Percentiles rank a stretch among this genome's conserved stretches.
These are phyloP conservation scores for Nineta flava DNA, from an alignment of 2,888 invertebrate species.

Conservation along the genomic window DNA sequence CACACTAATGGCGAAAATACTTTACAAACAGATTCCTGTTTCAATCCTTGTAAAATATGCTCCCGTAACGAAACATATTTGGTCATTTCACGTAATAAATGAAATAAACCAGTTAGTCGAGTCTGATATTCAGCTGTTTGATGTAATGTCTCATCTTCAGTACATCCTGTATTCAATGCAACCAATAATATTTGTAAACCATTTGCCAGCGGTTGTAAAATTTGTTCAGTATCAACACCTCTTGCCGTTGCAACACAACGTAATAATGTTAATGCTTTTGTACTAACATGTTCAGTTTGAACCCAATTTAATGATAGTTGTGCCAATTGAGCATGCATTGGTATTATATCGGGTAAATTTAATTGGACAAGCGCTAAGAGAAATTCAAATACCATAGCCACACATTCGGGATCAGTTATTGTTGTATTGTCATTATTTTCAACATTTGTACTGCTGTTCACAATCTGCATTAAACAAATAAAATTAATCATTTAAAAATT, in stretches of 20 bases:
- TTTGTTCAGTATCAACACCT: conserved; percentile 13
- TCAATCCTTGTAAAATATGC: conserved; percentile 26
- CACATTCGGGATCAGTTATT: conserved; percentile 28
- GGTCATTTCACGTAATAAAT: conserved; percentile 30
- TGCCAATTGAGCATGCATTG: conserved; percentile 27
- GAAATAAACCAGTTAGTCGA: conserved; percentile 29
- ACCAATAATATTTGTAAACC: conserved; percentile 29
- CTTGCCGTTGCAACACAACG: conserved; percentile 26
- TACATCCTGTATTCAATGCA: conserved; percentile 21
- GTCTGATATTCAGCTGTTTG: conserved; percentile 21
- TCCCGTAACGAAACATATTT: conserved; percentile 20
- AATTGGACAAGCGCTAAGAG: conserved; percentile 29
- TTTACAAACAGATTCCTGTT: conserved; percentile 23
- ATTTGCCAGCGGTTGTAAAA: conserved; percentile 21
- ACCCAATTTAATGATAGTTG: conserved; percentile 32
- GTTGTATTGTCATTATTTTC: conserved; percentile 16
- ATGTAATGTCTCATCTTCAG: conserved; percentile 19
- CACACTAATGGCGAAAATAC: conserved; percentile 28
- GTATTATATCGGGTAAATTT: conserved; percentile 25
- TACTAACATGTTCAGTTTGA: conserved; percentile 27
- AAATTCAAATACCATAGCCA: conserved; percentile 33
- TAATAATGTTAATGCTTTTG: conserved; percentile 28
- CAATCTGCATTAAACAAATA: neutral
- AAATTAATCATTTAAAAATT: too few relatives aligned
- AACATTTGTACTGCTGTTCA: neutral